phyloP scores from a whole-genome alignment of 2,113 vertebrate species.

The pig (Sus scrofa) region T2T-Sscrofa CM000816.6:63626001-63626500 shows the following conservation, averaged over 20 bases:
- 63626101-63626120: too few relatives aligned
- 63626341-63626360: background rate
- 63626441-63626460: background rate
- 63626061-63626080: too few relatives aligned
- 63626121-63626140: background rate
- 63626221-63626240: background rate
- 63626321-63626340: background rate
- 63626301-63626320: background rate
- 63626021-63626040: too few relatives aligned
- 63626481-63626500: background rate
- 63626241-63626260: background rate
- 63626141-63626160: background rate
- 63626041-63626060: too few relatives aligned
- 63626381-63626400: background rate
- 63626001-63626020: too few relatives aligned
- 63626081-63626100: too few relatives aligned
- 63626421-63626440: background rate
- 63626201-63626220: background rate
- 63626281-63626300: background rate
- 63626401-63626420: background rate
- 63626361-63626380: background rate
- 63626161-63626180: background rate
- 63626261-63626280: background rate
- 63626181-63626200: background rate
- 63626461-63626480: background rate